Conservation (phyloP, 2,888 invertebrate species). For the Strigamia crassipes region DNA sequence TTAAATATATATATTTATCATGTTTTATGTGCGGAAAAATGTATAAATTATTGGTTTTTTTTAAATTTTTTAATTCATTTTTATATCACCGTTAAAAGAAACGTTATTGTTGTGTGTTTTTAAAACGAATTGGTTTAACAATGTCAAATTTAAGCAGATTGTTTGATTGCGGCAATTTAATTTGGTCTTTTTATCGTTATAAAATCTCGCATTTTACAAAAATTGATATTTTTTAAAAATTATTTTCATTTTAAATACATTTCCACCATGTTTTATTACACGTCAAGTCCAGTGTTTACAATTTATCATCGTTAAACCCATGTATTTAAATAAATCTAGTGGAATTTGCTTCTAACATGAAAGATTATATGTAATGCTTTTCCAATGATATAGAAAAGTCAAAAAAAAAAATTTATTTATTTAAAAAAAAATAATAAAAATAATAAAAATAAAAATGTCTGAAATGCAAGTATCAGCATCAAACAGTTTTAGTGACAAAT, state of each 20-base stretch:
- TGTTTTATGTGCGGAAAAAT: background rate
- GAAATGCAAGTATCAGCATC: constrained; percentile 28
- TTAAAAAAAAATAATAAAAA: background rate
- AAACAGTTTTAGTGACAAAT: constrained; percentile 40
- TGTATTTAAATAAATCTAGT: constrained; percentile 39
- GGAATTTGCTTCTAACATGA: constrained; percentile 15
- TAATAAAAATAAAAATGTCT: background rate
- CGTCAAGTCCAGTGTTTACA: background rate
- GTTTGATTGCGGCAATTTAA: too few relatives aligned
- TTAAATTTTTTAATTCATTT: too few relatives aligned
- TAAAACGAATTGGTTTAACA: too few relatives aligned
- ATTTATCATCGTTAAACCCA: background rate
- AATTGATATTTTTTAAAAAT: background rate
- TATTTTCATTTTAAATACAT: background rate
- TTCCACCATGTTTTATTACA: background rate
- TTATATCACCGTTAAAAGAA: too few relatives aligned
- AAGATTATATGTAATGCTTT: constrained; percentile 25
- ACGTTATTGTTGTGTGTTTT: too few relatives aligned
- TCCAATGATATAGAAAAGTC: constrained; percentile 19
- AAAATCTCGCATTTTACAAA: too few relatives aligned
- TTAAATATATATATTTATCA: background rate
- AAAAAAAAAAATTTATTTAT: constrained; percentile 9
- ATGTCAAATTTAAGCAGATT: too few relatives aligned
- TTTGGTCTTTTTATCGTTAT: too few relatives aligned
- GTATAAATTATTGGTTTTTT: background rate